These are phyloP conservation scores for Pleuronectes platessa DNA, from an alignment of 2,113 vertebrate species.

Conservation along the genomic window DNA sequence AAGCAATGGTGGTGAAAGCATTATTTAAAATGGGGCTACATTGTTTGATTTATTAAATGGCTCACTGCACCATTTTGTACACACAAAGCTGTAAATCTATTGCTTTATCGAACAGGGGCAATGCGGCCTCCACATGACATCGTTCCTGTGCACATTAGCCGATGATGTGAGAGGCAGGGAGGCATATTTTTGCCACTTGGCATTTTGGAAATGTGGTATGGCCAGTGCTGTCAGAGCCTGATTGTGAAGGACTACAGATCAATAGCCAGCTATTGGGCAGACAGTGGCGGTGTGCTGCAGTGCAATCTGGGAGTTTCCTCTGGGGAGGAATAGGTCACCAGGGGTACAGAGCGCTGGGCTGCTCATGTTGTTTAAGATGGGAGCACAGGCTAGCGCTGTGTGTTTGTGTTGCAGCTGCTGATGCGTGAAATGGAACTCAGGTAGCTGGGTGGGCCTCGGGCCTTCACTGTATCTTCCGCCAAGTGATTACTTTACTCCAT, in stretches of 20 bases:
- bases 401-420: slow-evolving; percentile 82
- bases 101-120: slow-evolving; percentile 44
- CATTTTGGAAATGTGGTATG: slow-evolving; percentile 63
- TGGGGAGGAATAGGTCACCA: slow-evolving; percentile 74
- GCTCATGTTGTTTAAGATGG: slow-evolving; percentile 76
- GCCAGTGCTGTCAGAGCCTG: slow-evolving; percentile 43
- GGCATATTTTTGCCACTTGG: slow-evolving; percentile 50
- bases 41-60: slow-evolving; percentile 47
- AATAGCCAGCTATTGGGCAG: slow-evolving; percentile 67
- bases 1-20: not conserved
- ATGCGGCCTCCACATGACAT: slow-evolving; percentile 11
- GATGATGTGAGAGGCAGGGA: slow-evolving; percentile 59
- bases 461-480: slow-evolving; percentile 79
- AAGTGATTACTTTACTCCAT: slow-evolving; percentile 84
- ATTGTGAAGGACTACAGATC: slow-evolving; percentile 63
- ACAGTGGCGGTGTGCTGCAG: slow-evolving; percentile 64
- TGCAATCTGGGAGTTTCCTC: slow-evolving; percentile 79
- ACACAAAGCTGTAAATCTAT: slow-evolving; percentile 31
- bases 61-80: slow-evolving; percentile 26
- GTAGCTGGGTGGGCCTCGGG: slow-evolving; percentile 77
- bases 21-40: slow-evolving; percentile 35
- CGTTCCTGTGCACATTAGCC: slow-evolving; percentile 25
- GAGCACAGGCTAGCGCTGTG: slow-evolving; percentile 67
- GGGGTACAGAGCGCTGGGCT: slow-evolving; percentile 48
- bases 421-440: slow-evolving; percentile 85